Evolutionary conservation across 1,140 invertebrate genomes (phyloP), one percentile per base, ranked within the genome.

Genomic region (Asbolus verrucosus): DNA sequence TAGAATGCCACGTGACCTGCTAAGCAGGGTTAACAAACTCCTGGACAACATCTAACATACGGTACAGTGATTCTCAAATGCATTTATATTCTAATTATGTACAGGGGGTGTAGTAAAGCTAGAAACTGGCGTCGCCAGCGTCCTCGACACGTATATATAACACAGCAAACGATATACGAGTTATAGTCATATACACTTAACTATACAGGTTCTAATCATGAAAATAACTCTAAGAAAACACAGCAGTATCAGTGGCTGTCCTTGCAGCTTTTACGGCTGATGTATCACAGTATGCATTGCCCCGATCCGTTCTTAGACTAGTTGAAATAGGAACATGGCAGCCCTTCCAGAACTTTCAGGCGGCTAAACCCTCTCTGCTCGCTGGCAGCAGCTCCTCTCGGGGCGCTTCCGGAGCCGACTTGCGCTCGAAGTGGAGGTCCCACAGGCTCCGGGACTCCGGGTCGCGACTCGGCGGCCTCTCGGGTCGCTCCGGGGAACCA

Each of bases 291-390:
- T 75, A 78, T 79, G 77, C 78, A 81, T 81, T 81, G 80, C 80
- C 80, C 79, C 80, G 75, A 79, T 78, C 79, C 79, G 76, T 74
- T 71, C 71, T 67, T 73, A 70, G 78, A 78, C 78, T 78, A 78
- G 77, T 76, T 70, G 67, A 69, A 77, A 72, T 79, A 79, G 78
- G 78, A 79, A 77, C 75, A 74, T 67, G 74, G 73, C 72, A 65
- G 39, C 75, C 68, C 67, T 62, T 78, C 68, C 65, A 72, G 31
- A 67, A 24, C 21, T 71, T 46, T 83, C 82, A 83, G 82, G 86
- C 78, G 77, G 86, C 79, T 69, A 85, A 77, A 9, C 84, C 84
- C 72, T 85, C 84, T 18, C 84, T 82, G 39, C 79, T 75, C 0
- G 82, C 77, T 1, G 82, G 76, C 13, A 79, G 76, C 46, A 84